A percentile compares a stretch with the other conserved stretches of the same genome.
These are phyloP conservation scores for Carollia perspicillata DNA, from an alignment of 2,113 vertebrate genomes.

Conservation along the genomic window DNA sequence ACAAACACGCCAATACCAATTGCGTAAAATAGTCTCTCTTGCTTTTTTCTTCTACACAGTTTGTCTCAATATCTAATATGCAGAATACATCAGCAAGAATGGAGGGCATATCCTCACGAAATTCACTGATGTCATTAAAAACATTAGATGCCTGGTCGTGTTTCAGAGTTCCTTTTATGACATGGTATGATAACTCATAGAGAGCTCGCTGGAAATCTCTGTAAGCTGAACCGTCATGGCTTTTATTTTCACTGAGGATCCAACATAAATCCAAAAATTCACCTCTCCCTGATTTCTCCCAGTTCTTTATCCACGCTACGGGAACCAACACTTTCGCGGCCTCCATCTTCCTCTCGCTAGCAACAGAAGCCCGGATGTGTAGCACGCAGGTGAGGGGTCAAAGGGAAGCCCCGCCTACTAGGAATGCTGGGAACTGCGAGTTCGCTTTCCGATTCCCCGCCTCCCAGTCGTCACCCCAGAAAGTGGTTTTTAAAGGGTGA, in stretches of 20 bases:
- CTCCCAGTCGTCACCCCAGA: neutral
- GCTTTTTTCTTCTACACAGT: neutral
- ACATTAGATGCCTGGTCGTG: neutral
- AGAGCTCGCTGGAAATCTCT: neutral
- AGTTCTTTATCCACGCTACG: slow-evolving; percentile 97
- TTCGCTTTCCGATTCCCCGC: slow-evolving; percentile 59
- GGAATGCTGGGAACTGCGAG: slow-evolving; percentile 63
- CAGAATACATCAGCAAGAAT: slow-evolving; percentile 98
- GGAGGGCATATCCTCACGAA: slow-evolving; percentile 95
- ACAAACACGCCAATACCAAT: neutral
- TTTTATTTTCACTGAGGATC: neutral
- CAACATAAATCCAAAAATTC: slow-evolving; percentile 80
- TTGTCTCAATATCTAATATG: slow-evolving; percentile 88
- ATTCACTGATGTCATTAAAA: slow-evolving; percentile 78
- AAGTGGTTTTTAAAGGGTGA: neutral
- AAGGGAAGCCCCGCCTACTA: slow-evolving; percentile 78
- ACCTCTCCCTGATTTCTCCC: slow-evolving; percentile 96
- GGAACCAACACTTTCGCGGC: slow-evolving; percentile 83
- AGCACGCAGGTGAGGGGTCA: slow-evolving; percentile 82
- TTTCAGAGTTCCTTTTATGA: neutral
- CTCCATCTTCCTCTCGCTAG: slow-evolving; percentile 93
- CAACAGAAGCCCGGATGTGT: slow-evolving; percentile 90
- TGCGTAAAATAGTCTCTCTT: neutral
- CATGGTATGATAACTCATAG: neutral
- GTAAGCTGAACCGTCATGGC: neutral